These are phyloP conservation scores for Cyanoderma ruficeps DNA, from an alignment of 2,113 vertebrate species.

Conservation along the genomic window DNA sequence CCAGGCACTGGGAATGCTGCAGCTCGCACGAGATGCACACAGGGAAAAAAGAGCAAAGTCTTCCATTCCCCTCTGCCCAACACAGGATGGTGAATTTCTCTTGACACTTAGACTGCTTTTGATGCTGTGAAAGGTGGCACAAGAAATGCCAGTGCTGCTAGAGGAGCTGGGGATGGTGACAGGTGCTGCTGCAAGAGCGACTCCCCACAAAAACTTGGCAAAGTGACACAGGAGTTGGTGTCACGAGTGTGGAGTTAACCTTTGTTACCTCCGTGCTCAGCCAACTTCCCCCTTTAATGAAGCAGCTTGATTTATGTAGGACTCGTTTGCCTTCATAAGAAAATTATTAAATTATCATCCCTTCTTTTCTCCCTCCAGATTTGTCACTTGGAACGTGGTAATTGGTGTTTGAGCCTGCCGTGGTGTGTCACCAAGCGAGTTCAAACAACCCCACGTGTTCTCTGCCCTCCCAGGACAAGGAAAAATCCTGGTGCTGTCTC, in stretches of 20 bases:
- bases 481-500: neutral
- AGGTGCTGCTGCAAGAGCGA: neutral
- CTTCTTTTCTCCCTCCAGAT: constrained; percentile 22
- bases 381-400: constrained; percentile 37
- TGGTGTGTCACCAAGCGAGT: neutral
- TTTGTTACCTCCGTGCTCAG: constrained; percentile 23
- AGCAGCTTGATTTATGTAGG: constrained; percentile 63
- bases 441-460: neutral
- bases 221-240: neutral
- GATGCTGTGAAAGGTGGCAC: neutral
- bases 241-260: constrained; percentile 56
- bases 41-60: neutral
- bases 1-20: rapidly evolving
- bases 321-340: constrained; percentile 73
- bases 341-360: constrained; percentile 73
- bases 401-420: constrained; percentile 29
- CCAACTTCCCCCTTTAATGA: constrained; percentile 54
- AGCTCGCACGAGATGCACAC: rapidly evolving
- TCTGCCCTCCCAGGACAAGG: neutral
- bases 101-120: neutral
- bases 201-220: neutral
- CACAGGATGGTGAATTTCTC: neutral
- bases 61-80: neutral
- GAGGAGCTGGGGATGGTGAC: neutral
- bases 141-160: neutral